phyloP scores from a whole-genome alignment of 2,888 invertebrate species.

The Odontomyia ornata region DNA sequence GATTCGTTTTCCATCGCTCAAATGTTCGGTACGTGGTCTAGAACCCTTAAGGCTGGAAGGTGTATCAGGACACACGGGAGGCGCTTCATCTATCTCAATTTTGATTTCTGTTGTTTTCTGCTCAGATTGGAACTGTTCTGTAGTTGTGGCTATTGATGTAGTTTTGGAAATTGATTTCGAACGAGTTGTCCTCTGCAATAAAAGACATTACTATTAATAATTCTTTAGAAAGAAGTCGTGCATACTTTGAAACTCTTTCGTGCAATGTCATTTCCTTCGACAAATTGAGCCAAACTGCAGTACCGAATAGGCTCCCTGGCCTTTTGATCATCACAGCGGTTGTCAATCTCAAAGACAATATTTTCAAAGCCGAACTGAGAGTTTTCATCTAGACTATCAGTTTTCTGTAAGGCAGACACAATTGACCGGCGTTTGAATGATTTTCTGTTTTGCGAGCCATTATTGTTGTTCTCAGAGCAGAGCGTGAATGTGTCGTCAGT shows the following conservation, averaged over 20 bases:
- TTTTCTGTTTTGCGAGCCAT: constrained; percentile 62
- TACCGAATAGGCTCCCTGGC: constrained; percentile 70
- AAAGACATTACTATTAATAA: no score
- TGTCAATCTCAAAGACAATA: constrained; percentile 71
- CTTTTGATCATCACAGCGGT: constrained; percentile 65
- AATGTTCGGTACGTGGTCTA: constrained; percentile 55
- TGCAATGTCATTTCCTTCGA: constrained; percentile 84
- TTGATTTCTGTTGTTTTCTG: constrained; percentile 39
- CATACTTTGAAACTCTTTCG: constrained; percentile 75
- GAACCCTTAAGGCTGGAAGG: constrained; percentile 38
- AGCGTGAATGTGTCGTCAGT: constrained; percentile 77
- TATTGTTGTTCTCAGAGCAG: constrained; percentile 64
- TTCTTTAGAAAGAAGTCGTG: neutral
- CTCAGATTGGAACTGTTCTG: neutral
- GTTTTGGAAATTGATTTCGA: constrained; percentile 42
- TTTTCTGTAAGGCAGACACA: neutral
- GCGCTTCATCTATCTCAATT: constrained; percentile 45
- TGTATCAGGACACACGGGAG: constrained; percentile 42
- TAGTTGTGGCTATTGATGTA: constrained; percentile 14
- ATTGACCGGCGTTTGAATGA: constrained; percentile 53
- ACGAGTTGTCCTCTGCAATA: constrained; percentile 52
- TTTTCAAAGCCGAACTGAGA: constrained; percentile 76
- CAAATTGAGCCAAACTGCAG: constrained; percentile 83
- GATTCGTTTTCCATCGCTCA: constrained; percentile 60
- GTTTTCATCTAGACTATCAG: constrained; percentile 57